A percentile compares a stretch with the other conserved stretches of the same genome.
Conservation (phyloP, 2,888 invertebrate species). For the Rhynchonema sp. region DNA sequence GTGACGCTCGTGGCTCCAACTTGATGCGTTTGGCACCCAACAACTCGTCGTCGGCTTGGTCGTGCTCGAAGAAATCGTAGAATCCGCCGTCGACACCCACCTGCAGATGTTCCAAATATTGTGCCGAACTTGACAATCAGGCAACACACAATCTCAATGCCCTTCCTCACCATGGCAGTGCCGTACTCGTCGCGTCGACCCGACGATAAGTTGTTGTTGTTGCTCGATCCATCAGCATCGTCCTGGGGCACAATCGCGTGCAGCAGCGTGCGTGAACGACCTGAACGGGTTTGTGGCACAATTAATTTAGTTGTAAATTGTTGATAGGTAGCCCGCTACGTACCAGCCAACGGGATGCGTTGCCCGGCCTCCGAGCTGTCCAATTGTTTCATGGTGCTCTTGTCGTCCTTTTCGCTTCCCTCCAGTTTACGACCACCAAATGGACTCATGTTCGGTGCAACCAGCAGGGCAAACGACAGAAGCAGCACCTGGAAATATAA, state of each 20-base stretch:
- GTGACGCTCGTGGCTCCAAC: neutral
- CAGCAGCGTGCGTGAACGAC: neutral
- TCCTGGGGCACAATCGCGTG: neutral
- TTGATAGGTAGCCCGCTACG: neutral
- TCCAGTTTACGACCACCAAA: neutral
- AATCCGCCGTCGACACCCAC: too few relatives aligned
- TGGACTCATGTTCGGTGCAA: slow-evolving; percentile 51
- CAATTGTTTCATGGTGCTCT: neutral
- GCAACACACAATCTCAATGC: too few relatives aligned
- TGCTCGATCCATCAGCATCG: too few relatives aligned
- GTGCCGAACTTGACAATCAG: too few relatives aligned
- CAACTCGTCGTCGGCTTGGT: neutral
- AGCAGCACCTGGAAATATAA: slow-evolving; percentile 46
- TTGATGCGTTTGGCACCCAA: neutral
- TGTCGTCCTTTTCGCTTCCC: neutral
- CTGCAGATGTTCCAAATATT: too few relatives aligned
- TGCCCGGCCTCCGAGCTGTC: neutral
- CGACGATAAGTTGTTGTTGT: neutral
- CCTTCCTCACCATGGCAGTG: neutral
- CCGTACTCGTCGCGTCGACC: neutral
- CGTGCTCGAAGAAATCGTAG: neutral
- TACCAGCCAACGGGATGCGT: neutral
- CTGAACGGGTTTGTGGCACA: neutral
- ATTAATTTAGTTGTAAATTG: neutral
- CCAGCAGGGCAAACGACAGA: slow-evolving; percentile 61